Conservation (phyloP, 2,888 invertebrate genomes). For the Cenopis cana region DNA sequence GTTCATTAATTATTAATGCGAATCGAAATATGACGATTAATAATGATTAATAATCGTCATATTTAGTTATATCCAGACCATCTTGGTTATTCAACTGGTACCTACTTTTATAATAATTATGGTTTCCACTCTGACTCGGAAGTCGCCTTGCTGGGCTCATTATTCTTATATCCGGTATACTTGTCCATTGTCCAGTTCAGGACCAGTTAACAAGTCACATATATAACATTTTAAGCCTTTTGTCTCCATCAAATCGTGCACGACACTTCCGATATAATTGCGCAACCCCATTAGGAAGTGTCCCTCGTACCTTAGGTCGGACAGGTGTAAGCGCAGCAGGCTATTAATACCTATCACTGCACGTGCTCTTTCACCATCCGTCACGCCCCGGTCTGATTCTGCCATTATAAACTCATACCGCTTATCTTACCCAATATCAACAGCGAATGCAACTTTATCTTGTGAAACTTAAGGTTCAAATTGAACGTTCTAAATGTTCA, state of each 20-base stretch:
- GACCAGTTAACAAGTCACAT: constrained; percentile 5
- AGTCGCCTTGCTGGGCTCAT: constrained; percentile 9
- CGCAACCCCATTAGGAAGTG: constrained; percentile 37
- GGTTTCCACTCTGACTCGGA: constrained; percentile 21
- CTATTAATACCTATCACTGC: constrained; percentile 39
- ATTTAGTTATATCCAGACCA: too few species aligned
- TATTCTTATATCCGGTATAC: constrained; percentile 1
- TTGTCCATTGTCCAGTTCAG: constrained; percentile 23
- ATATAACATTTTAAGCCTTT: constrained; percentile 15
- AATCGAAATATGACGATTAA: too few species aligned
- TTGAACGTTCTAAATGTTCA: not conserved
- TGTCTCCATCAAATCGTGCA: constrained; percentile 12
- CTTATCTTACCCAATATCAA: not conserved
- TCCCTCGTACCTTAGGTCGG: constrained; percentile 26
- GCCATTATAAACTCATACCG: constrained; percentile 23
- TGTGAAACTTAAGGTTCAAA: not conserved
- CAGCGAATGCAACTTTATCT: not conserved
- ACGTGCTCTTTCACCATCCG: constrained; percentile 41
- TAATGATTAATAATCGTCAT: too few species aligned
- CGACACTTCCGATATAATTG: constrained; percentile 26
- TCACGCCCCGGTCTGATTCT: constrained; percentile 43
- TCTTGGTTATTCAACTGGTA: not conserved
- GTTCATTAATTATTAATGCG: too few species aligned
- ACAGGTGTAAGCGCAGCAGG: constrained; percentile 38
- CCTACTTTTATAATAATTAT: not conserved